These are phyloP conservation scores for Onychostoma macrolepis DNA, from an alignment of 2,113 vertebrate species.

Conservation along the genomic window DNA sequence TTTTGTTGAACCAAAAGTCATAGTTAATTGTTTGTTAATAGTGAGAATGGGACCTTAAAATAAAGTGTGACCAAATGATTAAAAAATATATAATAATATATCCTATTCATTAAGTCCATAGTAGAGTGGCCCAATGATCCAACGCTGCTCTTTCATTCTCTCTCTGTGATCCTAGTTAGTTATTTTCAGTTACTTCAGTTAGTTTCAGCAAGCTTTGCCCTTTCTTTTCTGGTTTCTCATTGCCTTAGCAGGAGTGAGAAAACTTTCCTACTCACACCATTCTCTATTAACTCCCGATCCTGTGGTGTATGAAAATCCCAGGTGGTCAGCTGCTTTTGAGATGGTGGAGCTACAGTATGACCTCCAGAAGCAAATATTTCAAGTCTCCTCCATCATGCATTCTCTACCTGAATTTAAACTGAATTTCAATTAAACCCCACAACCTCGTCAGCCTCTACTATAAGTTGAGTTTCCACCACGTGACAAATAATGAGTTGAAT, in stretches of 20 bases:
- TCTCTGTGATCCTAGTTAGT: background rate
- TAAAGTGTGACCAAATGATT: too few relatives aligned
- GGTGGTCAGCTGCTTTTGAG: background rate
- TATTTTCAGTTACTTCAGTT: background rate
- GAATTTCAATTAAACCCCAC: background rate
- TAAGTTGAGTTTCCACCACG: background rate
- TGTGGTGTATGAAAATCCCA: slow-evolving; percentile 11
- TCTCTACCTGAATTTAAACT: background rate
- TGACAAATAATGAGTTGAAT: background rate
- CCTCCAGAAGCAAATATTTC: background rate
- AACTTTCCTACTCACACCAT: background rate
- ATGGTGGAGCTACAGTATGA: background rate
- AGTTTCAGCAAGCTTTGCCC: background rate
- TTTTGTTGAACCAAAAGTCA: too few relatives aligned
- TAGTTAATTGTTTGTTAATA: too few relatives aligned
- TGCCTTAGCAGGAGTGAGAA: background rate
- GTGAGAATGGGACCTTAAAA: too few relatives aligned
- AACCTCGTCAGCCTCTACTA: background rate
- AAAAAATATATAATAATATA: too few relatives aligned
- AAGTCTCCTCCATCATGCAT: background rate
- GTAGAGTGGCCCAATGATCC: background rate
- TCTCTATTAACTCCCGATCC: background rate
- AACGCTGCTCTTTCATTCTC: background rate
- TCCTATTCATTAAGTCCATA: background rate
- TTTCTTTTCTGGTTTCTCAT: background rate